Percentiles rank a stretch among this genome's conserved stretches.
Conservation (phyloP, 2,797 vertebrate species). For the Pseudochromis fuscus region DNA sequence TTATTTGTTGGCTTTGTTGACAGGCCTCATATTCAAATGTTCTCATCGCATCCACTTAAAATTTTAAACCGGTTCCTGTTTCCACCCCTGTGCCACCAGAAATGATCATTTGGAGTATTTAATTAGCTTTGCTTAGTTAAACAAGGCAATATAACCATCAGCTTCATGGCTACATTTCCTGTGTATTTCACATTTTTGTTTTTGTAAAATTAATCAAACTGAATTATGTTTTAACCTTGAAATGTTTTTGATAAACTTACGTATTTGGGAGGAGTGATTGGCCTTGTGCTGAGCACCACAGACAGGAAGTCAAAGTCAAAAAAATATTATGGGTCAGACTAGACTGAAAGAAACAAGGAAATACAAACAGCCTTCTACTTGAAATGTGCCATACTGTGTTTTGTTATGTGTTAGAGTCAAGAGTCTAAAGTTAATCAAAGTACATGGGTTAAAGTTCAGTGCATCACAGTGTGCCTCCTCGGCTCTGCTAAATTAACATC, state of each 20-base stretch:
- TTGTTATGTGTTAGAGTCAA: not conserved
- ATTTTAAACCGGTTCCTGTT: not conserved
- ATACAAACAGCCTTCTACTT: not conserved
- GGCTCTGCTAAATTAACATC: conserved; percentile 3
- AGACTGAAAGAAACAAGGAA: not conserved
- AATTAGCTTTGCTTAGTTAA: not conserved
- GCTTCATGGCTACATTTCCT: not conserved
- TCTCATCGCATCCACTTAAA: not conserved
- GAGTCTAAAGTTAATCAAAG: not conserved
- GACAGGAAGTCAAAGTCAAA: not conserved
- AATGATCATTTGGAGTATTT: not conserved
- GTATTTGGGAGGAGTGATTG: not conserved
- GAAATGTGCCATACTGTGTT: not conserved
- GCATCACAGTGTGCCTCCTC: not conserved
- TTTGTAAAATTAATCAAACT: not conserved
- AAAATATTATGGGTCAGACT: not conserved
- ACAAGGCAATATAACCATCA: not conserved
- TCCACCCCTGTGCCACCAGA: not conserved
- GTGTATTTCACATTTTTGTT: not conserved
- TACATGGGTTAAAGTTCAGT: not conserved
- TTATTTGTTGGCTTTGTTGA: conserved; percentile 2
- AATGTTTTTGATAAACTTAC: too few relatives aligned
- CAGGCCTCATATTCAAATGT: not conserved
- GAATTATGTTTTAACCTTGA: not conserved
- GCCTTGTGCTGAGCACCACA: not conserved